Percentiles rank a stretch among this genome's conserved stretches.
Evolutionary conservation across 2,113 vertebrate genomes (phyloP).

Genomic region (Rostratula benghalensis): DNA sequence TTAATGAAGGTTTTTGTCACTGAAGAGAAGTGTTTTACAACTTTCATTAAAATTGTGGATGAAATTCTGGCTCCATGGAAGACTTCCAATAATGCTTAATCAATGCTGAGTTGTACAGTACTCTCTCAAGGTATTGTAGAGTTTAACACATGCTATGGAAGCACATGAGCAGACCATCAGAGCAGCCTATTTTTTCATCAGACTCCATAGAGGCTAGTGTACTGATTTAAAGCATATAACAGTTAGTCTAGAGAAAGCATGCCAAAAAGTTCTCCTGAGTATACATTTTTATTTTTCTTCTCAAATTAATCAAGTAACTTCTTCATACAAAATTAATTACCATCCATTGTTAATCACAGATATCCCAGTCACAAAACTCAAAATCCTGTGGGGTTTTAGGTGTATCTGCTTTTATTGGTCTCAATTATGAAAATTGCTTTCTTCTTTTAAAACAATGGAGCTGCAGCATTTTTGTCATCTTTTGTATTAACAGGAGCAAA

Average conservation of each 20-base stretch:
- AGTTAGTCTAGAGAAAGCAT: neutral
- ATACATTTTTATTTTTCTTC: neutral
- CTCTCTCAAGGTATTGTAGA: neutral
- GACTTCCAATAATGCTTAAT: neutral
- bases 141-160: neutral
- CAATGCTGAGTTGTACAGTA: neutral
- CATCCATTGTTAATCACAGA: neutral
- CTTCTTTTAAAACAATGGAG: neutral
- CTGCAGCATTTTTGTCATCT: neutral
- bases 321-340: neutral
- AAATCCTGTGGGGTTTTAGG: neutral
- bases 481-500: neutral
- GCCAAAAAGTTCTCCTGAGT: neutral
- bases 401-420: neutral
- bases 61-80: neutral
- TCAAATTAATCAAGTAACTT: neutral
- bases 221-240: neutral
- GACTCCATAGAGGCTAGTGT: neutral
- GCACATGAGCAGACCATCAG: neutral
- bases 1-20: neutral
- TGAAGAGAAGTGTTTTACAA: neutral
- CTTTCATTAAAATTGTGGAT: neutral
- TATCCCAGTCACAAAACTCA: neutral
- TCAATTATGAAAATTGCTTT: fast-evolving
- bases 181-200: neutral